These are phyloP conservation scores for Brachionus paranguensis DNA, from an alignment of 1,140 invertebrate species.

Conservation along the genomic window DNA sequence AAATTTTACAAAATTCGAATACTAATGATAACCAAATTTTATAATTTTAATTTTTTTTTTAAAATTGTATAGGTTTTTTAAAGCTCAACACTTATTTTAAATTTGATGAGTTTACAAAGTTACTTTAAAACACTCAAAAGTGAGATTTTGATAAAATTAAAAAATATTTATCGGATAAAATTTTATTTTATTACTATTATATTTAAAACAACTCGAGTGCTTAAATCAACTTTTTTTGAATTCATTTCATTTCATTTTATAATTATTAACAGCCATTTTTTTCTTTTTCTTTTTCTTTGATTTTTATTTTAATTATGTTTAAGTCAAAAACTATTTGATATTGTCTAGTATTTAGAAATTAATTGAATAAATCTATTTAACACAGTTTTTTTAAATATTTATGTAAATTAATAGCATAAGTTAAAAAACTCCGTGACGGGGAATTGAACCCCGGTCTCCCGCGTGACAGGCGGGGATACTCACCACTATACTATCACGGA, in stretches of 20 bases:
- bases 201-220: neutral
- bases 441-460: neutral
- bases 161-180: neutral
- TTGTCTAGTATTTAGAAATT: too few relatives aligned
- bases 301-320: neutral
- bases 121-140: neutral
- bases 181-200: neutral
- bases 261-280: too few relatives aligned
- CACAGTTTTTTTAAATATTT: too few relatives aligned
- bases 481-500: neutral
- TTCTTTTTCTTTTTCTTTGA: neutral
- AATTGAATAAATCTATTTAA: too few relatives aligned
- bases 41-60: neutral
- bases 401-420: neutral
- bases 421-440: neutral
- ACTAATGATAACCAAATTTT: neutral
- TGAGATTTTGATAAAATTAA: neutral
- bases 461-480: neutral
- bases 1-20: neutral
- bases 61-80: neutral
- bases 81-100: neutral
- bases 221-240: neutral
- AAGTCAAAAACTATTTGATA: neutral
- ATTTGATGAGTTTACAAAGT: neutral
- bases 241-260: neutral